A percentile compares a stretch with the other conserved stretches of the same genome.
These are phyloP conservation scores for Dreissena rostriformis DNA, from an alignment of 1,140 invertebrate species.

Conservation along the genomic window DNA sequence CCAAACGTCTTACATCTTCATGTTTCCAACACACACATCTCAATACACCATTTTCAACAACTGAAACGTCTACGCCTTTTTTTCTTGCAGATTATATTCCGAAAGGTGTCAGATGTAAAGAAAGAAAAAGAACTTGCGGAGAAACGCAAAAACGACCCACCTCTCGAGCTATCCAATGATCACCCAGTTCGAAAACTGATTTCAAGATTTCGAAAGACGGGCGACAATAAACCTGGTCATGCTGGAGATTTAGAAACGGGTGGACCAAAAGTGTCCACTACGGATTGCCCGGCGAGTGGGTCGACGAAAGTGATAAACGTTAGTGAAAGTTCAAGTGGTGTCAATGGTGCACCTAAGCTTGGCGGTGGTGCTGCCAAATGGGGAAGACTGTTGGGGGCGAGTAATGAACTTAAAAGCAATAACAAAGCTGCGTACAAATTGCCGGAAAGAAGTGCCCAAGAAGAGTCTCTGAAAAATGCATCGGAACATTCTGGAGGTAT, in stretches of 20 bases:
- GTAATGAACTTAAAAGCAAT: constrained; percentile 61
- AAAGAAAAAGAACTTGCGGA: constrained; percentile 98
- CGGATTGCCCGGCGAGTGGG: constrained; percentile 57
- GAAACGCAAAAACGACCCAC: constrained; percentile 97
- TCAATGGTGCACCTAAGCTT: constrained; percentile 47
- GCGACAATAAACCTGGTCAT: too few species aligned
- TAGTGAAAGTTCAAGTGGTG: constrained; percentile 64
- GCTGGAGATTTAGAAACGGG: constrained; percentile 42
- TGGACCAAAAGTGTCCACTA: constrained; percentile 43
- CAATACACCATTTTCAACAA: too few species aligned
- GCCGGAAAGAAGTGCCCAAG: constrained; percentile 82
- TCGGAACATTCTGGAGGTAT: constrained; percentile 70
- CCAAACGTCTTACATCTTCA: too few species aligned
- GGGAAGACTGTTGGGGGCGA: constrained; percentile 89
- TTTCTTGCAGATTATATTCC: constrained; percentile 93
- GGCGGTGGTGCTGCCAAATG: constrained; percentile 82
- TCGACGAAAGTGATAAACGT: constrained; percentile 70
- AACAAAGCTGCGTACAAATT: constrained; percentile 62
- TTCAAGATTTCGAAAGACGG: constrained; percentile 91
- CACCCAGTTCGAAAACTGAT: constrained; percentile 99
- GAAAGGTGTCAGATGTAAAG: constrained; percentile 98
- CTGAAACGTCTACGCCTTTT: too few species aligned
- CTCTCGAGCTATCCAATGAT: constrained; percentile 95
- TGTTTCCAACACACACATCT: too few species aligned
- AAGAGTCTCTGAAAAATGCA: constrained; percentile 85